phyloP scores from a whole-genome alignment of 2,113 vertebrate species.

The Apistogramma diplotaenia region DNA sequence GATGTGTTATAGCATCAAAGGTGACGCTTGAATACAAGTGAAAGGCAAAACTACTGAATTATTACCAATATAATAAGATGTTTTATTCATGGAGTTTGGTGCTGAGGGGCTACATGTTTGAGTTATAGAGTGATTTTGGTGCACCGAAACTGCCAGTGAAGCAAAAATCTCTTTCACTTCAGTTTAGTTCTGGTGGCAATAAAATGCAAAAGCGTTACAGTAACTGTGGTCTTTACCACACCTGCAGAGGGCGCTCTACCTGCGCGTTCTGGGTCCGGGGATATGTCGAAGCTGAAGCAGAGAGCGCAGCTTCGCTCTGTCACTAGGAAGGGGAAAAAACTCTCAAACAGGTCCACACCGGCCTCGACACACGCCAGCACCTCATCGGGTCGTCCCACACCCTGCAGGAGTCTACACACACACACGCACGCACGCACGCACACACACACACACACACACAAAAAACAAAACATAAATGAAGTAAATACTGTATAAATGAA shows the following conservation, averaged over 20 bases:
- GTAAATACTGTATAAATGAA: neutral
- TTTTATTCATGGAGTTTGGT: neutral
- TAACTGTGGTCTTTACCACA: slow-evolving; percentile 42
- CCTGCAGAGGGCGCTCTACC: slow-evolving; percentile 76
- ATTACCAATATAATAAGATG: neutral
- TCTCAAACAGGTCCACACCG: slow-evolving; percentile 95
- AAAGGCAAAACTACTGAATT: neutral
- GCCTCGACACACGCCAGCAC: slow-evolving; percentile 87
- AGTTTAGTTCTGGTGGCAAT: neutral
- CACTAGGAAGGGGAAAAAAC: slow-evolving; percentile 92
- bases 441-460: neutral
- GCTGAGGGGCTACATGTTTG: neutral
- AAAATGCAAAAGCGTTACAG: too few relatives aligned
- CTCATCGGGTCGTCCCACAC: slow-evolving; percentile 89
- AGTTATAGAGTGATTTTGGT: neutral
- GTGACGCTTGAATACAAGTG: neutral
- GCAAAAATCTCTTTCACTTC: neutral
- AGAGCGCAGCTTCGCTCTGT: slow-evolving; percentile 92
- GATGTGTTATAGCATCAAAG: neutral
- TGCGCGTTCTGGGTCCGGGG: slow-evolving; percentile 80
- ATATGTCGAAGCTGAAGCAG: slow-evolving; percentile 80
- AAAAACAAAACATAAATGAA: neutral
- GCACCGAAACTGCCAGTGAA: neutral
- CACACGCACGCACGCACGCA: neutral
- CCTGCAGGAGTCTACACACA: slow-evolving; percentile 91